Evolutionary conservation across 1,140 invertebrate species (phyloP), one percentile per base, ranked within the genome.

Genomic region (Drosophila nigromelanica): DNA sequence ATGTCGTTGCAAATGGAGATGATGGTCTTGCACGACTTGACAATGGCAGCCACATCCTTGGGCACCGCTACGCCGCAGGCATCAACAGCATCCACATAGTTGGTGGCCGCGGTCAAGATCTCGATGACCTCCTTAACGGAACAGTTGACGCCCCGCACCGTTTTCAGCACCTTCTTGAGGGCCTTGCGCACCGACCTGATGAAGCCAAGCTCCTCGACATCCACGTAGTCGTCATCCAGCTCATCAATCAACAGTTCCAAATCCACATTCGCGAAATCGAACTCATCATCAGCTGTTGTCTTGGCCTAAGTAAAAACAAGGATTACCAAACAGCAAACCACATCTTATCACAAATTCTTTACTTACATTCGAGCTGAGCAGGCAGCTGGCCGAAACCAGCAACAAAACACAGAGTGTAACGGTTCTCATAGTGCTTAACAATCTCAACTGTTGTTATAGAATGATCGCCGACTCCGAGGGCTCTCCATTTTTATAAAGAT

Each of bases 101-200:
- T 5, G 6, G 78, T 73, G 58, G 64, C 56, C n/a, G 73, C 60
- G 0, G 12, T 14, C 54, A 81, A 2, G 0, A 90, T 30, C 1
- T 27, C 21, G 11, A 15, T 39, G 1, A 76, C 76, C 37, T 81
- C 62, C 27, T 81, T 73, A 0, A 90, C 3, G 24, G 70, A 74
- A 58, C 86, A 90, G 42, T 68, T 73, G 37, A 78, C 67, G 14
- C 80, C 86, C n/a, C 79, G 76, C 14, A 74, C 5, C 2, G 75
- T 50, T 37, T 67, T 78, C 6, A 67, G 33, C 6, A 37, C 64
- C 10, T 51, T 56, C n/a, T 21, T 62, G 12, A 89, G 7, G 0
- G 52, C 7, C 0, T 40, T 54, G 4, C 24, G 45, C 60, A 76
- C 62, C 6, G 12, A 6, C 1, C 10, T 1, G 5, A 85, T 15